Evolutionary conservation across 2,113 vertebrate genomes (phyloP).

Genomic region (Dolichallabes microphthalmus): DNA sequence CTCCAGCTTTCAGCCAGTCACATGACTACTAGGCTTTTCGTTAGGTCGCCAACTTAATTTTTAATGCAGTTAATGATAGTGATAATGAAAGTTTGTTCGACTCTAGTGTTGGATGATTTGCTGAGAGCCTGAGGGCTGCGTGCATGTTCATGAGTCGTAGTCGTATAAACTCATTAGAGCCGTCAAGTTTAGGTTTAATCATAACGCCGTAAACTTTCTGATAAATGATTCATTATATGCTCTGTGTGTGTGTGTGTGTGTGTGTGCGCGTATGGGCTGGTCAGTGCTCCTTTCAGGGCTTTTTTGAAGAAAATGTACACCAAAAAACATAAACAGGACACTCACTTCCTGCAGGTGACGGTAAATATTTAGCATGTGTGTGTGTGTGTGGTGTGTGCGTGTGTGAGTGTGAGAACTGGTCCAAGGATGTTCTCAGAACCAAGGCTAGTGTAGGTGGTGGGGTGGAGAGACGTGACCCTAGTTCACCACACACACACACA

Average conservation of each 20-base stretch:
- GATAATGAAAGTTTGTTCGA: not conserved
- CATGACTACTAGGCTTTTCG: not conserved
- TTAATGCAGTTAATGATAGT: not conserved
- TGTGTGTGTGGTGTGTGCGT: constrained; percentile 31
- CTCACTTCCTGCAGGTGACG: constrained; percentile 42
- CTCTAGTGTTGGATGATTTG: not conserved
- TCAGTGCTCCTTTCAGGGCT: not conserved
- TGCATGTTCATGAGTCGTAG: not conserved
- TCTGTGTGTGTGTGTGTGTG: not conserved
- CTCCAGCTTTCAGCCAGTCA: not conserved
- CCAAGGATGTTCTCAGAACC: constrained; percentile 41
- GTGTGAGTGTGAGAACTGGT: constrained; percentile 31
- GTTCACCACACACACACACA: constrained; percentile 40
- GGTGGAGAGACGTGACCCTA: constrained; percentile 39
- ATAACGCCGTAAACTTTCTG: not conserved
- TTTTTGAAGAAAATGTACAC: constrained; percentile 22
- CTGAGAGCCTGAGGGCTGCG: not conserved
- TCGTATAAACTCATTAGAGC: not conserved
- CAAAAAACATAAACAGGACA: constrained; percentile 37
- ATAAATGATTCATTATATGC: not conserved
- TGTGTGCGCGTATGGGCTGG: not conserved
- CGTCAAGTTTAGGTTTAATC: not conserved
- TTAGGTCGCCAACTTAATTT: not conserved
- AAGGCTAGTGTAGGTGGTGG: constrained; percentile 43
- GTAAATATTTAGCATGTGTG: constrained; percentile 46